Evolutionary conservation across 2,888 invertebrate genomes (phyloP).

Genomic region (Neuroscelio doddi): DNA sequence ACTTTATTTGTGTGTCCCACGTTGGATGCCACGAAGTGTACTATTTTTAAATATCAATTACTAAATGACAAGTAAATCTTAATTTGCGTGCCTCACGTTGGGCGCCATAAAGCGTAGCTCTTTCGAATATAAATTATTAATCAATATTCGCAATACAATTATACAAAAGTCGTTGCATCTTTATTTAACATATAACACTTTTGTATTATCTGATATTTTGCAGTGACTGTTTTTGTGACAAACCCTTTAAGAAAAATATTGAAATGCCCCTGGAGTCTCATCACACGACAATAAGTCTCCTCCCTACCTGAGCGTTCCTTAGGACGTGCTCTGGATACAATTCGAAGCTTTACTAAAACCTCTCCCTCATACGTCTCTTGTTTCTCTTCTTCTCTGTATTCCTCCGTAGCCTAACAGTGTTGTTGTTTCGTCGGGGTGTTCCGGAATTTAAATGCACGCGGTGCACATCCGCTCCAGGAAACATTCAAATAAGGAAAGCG

Average conservation of each 20-base stretch:
- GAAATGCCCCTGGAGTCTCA: conserved; percentile 59
- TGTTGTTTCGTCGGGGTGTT: conserved; percentile 60
- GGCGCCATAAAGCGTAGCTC: too few relatives aligned
- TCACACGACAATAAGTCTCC: conserved; percentile 64
- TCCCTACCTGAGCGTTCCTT: conserved; percentile 49
- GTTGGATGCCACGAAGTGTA: too few relatives aligned
- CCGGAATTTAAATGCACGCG: conserved; percentile 66
- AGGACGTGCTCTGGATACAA: conserved; percentile 69
- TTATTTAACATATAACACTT: too few relatives aligned
- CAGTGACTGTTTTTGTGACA: too few relatives aligned
- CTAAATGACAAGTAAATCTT: too few relatives aligned
- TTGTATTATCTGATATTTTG: too few relatives aligned
- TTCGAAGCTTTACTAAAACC: conserved; percentile 46
- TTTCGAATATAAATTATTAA: too few relatives aligned
- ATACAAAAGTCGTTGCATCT: too few relatives aligned
- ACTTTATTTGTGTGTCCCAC: too few relatives aligned
- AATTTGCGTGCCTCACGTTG: too few relatives aligned
- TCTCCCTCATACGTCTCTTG: conserved; percentile 1
- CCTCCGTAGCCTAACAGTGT: conserved; percentile 27
- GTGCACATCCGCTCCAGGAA: conserved; percentile 68
- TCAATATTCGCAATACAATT: too few relatives aligned
- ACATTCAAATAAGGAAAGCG: conserved; percentile 48
- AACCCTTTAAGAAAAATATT: conserved; percentile 68
- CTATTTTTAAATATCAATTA: too few relatives aligned
- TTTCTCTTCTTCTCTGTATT: conserved; percentile 33